phyloP scores from a whole-genome alignment of 1,140 invertebrate genomes.

The Spodoptera frugiperda region DNA sequence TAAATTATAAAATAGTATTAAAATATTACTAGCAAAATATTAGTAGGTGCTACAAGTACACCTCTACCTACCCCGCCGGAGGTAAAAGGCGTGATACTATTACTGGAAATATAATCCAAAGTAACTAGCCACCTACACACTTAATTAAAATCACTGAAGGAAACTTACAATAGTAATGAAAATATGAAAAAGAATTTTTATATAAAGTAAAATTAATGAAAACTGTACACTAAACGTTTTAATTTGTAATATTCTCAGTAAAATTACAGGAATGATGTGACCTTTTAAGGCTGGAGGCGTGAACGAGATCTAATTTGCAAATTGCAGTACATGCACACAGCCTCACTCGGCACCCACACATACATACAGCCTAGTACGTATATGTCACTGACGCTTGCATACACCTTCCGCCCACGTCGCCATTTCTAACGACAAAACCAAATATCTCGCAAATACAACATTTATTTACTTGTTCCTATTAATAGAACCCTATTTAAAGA shows the following conservation, averaged over 20 bases:
- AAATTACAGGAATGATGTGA: slow-evolving; percentile 5
- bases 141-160: too few species aligned
- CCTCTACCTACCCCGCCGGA: too few species aligned
- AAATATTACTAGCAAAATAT: too few species aligned
- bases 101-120: too few species aligned
- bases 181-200: neutral
- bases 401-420: neutral
- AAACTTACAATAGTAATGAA: neutral
- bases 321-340: slow-evolving; percentile 9
- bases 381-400: neutral
- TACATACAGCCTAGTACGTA: neutral
- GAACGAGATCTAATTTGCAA: slow-evolving; percentile 22
- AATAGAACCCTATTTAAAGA: slow-evolving; percentile 2
- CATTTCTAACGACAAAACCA: neutral
- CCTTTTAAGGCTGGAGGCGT: slow-evolving; percentile 15
- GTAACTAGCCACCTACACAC: too few species aligned
- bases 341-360: slow-evolving; percentile 17
- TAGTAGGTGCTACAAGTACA: too few species aligned
- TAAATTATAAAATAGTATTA: too few species aligned
- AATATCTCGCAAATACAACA: neutral
- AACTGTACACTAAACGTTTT: neutral
- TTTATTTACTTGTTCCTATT: neutral
- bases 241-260: neutral
- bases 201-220: neutral
- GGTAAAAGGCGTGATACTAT: too few species aligned